Conservation (phyloP, 2,888 invertebrate species). For the Amphipyra berbera region DNA sequence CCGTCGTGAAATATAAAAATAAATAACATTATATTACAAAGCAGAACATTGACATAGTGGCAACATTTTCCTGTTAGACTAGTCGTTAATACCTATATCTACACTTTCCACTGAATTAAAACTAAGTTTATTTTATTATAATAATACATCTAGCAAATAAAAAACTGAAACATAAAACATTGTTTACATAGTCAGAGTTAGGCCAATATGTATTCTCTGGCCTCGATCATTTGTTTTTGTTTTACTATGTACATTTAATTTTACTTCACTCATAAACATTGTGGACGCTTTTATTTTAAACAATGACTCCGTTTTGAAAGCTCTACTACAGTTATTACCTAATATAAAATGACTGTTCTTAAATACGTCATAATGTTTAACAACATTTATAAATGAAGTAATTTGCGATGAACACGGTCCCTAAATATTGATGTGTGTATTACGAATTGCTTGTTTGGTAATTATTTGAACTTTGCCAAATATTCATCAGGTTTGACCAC, state of each 20-base stretch:
- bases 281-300: constrained; percentile 32
- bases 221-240: constrained; percentile 46
- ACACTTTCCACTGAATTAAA: constrained; percentile 74
- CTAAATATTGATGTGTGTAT: constrained; percentile 53
- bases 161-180: constrained; percentile 66
- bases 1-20: constrained; percentile 83
- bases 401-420: constrained; percentile 48
- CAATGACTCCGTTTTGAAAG: constrained; percentile 41
- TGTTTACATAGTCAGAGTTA: constrained; percentile 65
- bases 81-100: constrained; percentile 86
- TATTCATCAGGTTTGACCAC: constrained; percentile 24
- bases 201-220: constrained; percentile 60
- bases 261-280: constrained; percentile 54
- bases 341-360: constrained; percentile 50
- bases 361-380: constrained; percentile 32
- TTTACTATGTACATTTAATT: constrained; percentile 63
- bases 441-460: constrained; percentile 26
- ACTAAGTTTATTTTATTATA: constrained; percentile 69
- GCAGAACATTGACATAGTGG: constrained; percentile 87
- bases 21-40: constrained; percentile 88
- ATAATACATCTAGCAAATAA: constrained; percentile 71
- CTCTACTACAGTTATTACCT: constrained; percentile 33
- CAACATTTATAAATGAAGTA: constrained; percentile 54
- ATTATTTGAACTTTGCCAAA: constrained; percentile 40
- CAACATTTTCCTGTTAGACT: constrained; percentile 88